Conservation (phyloP, 2,797 vertebrate genomes). For the Sebastes hopkinsi region DNA sequence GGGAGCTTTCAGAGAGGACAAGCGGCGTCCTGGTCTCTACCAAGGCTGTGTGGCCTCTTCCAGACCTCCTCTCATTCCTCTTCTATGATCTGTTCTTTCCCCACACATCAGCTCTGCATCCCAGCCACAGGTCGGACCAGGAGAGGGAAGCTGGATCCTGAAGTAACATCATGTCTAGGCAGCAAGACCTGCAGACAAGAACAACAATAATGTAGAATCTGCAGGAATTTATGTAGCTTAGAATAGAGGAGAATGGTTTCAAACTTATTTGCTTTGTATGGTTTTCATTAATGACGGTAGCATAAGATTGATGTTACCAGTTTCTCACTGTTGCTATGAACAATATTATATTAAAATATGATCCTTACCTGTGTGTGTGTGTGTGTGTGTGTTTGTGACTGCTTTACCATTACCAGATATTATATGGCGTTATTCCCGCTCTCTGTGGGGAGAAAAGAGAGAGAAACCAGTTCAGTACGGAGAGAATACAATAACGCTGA, state of each 20-base stretch:
- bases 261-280: not conserved
- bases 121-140: conserved; percentile 44
- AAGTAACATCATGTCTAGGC: conserved; percentile 56
- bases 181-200: conserved; percentile 50
- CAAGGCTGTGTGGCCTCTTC: not conserved
- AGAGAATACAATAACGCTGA: not conserved
- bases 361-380: conserved; percentile 17
- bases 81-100: conserved; percentile 36
- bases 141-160: conserved; percentile 64
- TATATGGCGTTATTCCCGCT: conserved; percentile 76
- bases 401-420: conserved; percentile 1
- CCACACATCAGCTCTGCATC: conserved; percentile 47
- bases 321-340: not conserved
- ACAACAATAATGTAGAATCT: not conserved
- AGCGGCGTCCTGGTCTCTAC: conserved; percentile 13
- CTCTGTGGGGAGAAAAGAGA: conserved; percentile 56
- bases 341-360: not conserved
- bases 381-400: conserved; percentile 5
- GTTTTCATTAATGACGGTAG: not conserved
- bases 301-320: not conserved
- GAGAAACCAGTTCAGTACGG: not conserved
- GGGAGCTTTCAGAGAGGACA: conserved; percentile 20
- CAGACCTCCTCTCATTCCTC: conserved; percentile 12
- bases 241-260: not conserved
- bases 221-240: not conserved